A percentile compares a stretch with the other conserved stretches of the same genome.
Evolutionary conservation across 2,888 invertebrate species (phyloP).

Genomic region (Sycophila texana): DNA sequence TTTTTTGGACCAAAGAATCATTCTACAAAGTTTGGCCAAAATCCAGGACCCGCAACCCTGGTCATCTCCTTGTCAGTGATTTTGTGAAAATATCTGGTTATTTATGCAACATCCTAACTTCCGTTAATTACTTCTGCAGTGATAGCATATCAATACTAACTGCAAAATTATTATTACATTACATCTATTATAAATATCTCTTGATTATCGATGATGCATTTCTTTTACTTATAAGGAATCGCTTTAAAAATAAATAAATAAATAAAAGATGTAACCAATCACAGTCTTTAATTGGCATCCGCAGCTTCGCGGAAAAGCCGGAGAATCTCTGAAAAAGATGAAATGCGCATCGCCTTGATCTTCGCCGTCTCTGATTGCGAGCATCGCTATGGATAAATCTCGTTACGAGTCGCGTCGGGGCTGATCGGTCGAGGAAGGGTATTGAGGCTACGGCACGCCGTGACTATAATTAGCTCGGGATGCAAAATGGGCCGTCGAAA

Average conservation of each 20-base stretch:
- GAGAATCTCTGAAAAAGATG: neutral
- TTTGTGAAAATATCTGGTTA: too few species aligned
- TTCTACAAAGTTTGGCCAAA: too few species aligned
- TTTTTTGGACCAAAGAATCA: too few species aligned
- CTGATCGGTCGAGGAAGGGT: neutral
- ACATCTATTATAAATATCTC: too few species aligned
- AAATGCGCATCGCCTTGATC: conserved; percentile 22
- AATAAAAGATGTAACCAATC: neutral
- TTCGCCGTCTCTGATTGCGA: conserved; percentile 27
- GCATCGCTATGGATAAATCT: conserved; percentile 10
- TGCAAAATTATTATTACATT: too few species aligned
- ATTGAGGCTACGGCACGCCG: neutral
- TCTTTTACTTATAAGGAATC: too few species aligned
- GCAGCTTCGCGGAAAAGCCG: neutral
- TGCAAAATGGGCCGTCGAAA: neutral
- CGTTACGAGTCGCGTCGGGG: conserved; percentile 28
- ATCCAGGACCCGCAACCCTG: too few species aligned
- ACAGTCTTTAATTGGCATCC: neutral
- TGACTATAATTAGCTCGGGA: conserved; percentile 44
- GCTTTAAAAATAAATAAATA: neutral
- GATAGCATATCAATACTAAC: too few species aligned
- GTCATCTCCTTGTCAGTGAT: too few species aligned
- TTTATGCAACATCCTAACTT: too few species aligned
- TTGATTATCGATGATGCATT: too few species aligned
- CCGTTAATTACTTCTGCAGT: too few species aligned